Base-by-base conservation (phyloP, 2,797 vertebrate species). In the Nyctibius grandis region DNA sequence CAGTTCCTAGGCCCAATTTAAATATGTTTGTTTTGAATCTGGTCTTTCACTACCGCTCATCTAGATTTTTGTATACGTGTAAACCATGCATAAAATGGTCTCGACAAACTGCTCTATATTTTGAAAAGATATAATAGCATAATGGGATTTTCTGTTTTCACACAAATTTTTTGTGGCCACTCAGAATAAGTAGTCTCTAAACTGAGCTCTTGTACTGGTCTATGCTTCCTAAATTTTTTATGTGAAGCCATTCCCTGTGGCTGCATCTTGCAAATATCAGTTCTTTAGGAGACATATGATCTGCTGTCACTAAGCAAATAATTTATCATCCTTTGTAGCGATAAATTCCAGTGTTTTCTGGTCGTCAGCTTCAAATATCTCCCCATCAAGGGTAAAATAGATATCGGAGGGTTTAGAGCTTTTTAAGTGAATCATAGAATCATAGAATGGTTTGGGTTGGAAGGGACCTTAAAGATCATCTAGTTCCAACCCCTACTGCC, bases 11-110 rank as follows among this genome's bases (percentile, higher is more conserved):
- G 48, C 77, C 1, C 33, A 84, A 95, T 87, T 96, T 94, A 76
- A 95, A 95, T 93, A 67, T 91, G 76, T 95, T 97, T 97, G 63
- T 93, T 96, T 97, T 97, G 77, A 96, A 95, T 86, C 59, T 68
- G 31, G 29, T 70, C 89, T 97, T 95, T 93, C 59, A 64, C 77
- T 86, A 80, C 91, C 19, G 74, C 68, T 95, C 83, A 67, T 95
- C 73, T 79, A 48, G 40, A 85, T 88, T 80, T 86, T 72, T 93
- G n/a, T 75, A 72, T 50, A 70, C n/a, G 22, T 21, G 63, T 76
- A 79, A 93, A 34, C 64, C 51, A 26, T 31, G 76, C 54, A 67
- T 79, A 73, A 95, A 95, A 81, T 11, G 16, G n/a, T 69, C 44
- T 86, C 12, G 14, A 23, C 42, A 40, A 85, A 69, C 40, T 15